These are phyloP conservation scores for Gymnarchus niloticus DNA, from an alignment of 2,113 vertebrate genomes.

Conservation along the genomic window DNA sequence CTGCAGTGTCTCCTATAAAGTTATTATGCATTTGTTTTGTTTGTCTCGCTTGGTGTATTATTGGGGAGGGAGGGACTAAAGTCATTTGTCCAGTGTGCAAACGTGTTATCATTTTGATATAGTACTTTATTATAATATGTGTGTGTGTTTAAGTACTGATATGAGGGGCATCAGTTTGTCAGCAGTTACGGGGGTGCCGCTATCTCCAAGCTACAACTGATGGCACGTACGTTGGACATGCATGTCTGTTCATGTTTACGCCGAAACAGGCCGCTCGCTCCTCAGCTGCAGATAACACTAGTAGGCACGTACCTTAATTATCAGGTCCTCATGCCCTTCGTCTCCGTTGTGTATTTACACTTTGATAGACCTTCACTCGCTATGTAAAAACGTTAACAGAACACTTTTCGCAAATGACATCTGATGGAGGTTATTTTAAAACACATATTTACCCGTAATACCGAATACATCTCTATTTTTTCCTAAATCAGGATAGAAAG, in stretches of 20 bases:
- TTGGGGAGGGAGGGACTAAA: neutral
- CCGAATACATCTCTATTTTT: too few species aligned
- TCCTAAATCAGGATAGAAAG: too few species aligned
- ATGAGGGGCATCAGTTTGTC: too few species aligned
- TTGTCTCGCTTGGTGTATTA: neutral
- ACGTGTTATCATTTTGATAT: neutral
- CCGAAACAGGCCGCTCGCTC: neutral
- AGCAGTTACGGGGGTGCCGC: too few species aligned
- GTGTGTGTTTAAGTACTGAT: too few species aligned
- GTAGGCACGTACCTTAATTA: neutral
- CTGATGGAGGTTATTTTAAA: too few species aligned
- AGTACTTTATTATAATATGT: neutral
- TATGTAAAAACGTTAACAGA: too few species aligned
- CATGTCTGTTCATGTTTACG: constrained; percentile 35
- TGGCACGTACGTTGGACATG: neutral
- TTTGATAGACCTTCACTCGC: too few species aligned
- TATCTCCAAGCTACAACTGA: neutral
- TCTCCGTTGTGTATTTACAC: too few species aligned
- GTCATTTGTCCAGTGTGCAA: neutral
- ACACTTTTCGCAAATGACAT: too few species aligned
- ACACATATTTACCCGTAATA: too few species aligned
- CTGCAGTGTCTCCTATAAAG: neutral
- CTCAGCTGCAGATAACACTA: neutral
- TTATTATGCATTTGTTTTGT: neutral
- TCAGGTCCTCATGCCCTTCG: too few species aligned